Conservation (phyloP, 1,140 invertebrate genomes). For the Cydia pomonella region DNA sequence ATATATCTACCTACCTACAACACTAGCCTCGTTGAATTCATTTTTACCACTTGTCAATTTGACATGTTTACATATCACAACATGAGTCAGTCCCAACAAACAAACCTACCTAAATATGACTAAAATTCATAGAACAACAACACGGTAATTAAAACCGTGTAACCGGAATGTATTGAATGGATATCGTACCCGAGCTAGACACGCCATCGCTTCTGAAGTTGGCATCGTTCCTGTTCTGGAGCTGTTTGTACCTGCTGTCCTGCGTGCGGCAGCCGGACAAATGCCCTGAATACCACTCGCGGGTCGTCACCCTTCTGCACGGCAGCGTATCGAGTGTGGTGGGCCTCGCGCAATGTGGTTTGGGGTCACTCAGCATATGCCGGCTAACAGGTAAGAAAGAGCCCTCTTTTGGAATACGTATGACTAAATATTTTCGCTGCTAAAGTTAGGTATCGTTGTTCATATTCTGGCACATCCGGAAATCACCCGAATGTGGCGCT, state of each 20-base stretch:
- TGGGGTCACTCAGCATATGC: conserved; percentile 41
- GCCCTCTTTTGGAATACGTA: conserved; percentile 18
- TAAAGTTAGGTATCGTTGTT: no score
- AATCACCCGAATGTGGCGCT: no score
- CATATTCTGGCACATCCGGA: no score
- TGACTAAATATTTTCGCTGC: no score
- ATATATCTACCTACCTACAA: no score
- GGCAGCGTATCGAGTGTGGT: conserved; percentile 63
- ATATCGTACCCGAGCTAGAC: conserved; percentile 50
- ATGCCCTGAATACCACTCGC: conserved; percentile 72
- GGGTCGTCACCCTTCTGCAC: conserved; percentile 72
- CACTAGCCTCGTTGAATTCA: no score
- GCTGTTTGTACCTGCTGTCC: conserved; percentile 53
- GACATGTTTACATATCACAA: not conserved
- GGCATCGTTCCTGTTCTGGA: conserved; percentile 65
- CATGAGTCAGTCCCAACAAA: not conserved
- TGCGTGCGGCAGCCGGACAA: conserved; percentile 35
- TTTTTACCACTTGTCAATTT: not conserved
- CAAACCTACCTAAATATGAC: not conserved
- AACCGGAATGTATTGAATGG: conserved; percentile 45
- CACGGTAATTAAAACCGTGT: not conserved
- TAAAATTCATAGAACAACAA: not conserved
- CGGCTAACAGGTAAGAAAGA: conserved; percentile 59
- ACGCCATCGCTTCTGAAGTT: conserved; percentile 52
- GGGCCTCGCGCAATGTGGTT: conserved; percentile 72